Percentiles rank a stretch among this genome's conserved stretches.
These are phyloP conservation scores for Hydra vulgaris DNA, from an alignment of 30 jellyfish, hydroid and myxozoan species.

Conservation along the genomic window DNA sequence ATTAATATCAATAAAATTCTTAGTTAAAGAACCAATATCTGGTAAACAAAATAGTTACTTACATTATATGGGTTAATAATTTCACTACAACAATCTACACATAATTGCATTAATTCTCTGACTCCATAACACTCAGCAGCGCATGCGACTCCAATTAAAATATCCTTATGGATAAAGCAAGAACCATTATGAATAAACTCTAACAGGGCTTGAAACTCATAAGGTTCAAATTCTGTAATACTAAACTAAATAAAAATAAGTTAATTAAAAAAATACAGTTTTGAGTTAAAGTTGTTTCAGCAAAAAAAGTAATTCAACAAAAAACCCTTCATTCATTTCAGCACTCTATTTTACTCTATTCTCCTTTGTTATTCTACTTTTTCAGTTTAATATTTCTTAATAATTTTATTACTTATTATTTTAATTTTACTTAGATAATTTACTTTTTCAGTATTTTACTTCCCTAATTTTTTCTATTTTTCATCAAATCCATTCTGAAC, in stretches of 20 bases:
- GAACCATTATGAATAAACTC: constrained; percentile 87
- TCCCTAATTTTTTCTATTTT: too few species aligned
- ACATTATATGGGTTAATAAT: constrained; percentile 47
- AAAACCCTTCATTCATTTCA: neutral
- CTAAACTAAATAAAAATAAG: constrained; percentile 31
- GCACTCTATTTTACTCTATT: too few species aligned
- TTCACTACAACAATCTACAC: constrained; percentile 55
- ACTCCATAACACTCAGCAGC: constrained; percentile 88
- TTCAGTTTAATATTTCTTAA: too few species aligned
- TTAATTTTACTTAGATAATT: too few species aligned
- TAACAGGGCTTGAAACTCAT: constrained; percentile 60
- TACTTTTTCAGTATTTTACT: too few species aligned
- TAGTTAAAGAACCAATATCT: neutral
- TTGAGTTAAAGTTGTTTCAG: too few species aligned
- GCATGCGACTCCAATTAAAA: constrained; percentile 73
- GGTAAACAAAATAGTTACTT: constrained; percentile 1
- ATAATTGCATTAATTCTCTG: constrained; percentile 52
- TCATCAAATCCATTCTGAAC: too few species aligned
- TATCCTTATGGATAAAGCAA: constrained; percentile 63
- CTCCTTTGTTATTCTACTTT: too few species aligned
- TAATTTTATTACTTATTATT: too few species aligned
- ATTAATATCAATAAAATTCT: neutral
- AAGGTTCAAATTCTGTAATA: constrained; percentile 73
- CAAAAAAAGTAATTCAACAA: too few species aligned
- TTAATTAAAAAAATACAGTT: too few species aligned